Evolutionary conservation across 1,140 invertebrate species (phyloP).

Genomic region (Drosophila azteca): DNA sequence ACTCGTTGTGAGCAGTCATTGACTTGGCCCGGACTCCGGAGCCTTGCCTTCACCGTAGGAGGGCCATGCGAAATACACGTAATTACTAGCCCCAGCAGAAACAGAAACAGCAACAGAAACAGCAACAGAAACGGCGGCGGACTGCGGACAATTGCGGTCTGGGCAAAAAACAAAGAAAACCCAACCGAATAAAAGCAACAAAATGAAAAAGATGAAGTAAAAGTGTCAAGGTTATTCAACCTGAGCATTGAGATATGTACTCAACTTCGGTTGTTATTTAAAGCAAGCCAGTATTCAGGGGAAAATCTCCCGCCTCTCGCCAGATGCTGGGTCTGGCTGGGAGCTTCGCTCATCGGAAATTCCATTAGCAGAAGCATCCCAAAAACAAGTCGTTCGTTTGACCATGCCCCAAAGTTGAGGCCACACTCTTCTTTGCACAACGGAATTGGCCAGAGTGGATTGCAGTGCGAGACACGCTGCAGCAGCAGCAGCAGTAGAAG

Average conservation of each 20-base stretch:
- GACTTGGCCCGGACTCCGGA: constrained; percentile 19
- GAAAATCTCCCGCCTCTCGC: constrained; percentile 26
- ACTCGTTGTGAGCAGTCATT: constrained; percentile 34
- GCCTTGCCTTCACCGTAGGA: constrained; percentile 34
- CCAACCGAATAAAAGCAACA: neutral
- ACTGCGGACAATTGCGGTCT: no score
- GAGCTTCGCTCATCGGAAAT: constrained; percentile 38
- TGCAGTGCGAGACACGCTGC: constrained; percentile 24
- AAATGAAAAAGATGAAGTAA: constrained; percentile 30
- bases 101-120: no score
- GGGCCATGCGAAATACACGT: constrained; percentile 34
- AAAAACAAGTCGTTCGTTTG: constrained; percentile 32
- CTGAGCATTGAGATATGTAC: constrained; percentile 28
- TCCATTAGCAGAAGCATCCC: constrained; percentile 44
- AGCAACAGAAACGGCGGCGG: no score
- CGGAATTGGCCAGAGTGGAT: constrained; percentile 23
- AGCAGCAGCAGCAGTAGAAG: constrained; percentile 11
- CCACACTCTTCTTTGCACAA: constrained; percentile 32
- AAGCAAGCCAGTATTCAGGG: constrained; percentile 22
- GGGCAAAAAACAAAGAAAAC: no score
- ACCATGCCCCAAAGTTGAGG: constrained; percentile 26
- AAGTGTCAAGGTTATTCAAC: constrained; percentile 66
- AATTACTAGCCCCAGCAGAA: constrained; percentile 26
- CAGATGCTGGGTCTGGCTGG: neutral
- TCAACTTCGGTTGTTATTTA: constrained; percentile 16